Evolutionary conservation across 2,888 invertebrate species (phyloP), one percentile per base, ranked within the genome.

Genomic region (Tinea pellionella): DNA sequence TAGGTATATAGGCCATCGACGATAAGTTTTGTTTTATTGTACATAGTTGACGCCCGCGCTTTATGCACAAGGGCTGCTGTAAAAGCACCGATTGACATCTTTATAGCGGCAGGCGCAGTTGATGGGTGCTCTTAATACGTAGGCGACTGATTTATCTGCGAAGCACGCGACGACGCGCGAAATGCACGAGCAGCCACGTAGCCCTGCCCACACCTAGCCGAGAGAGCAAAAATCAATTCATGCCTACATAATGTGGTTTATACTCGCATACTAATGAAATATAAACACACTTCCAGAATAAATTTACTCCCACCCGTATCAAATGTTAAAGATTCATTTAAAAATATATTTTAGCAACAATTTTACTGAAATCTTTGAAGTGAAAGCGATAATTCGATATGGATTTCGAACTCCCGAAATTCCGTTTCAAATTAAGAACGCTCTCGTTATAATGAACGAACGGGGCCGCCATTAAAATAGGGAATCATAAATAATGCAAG

Each of bases 401-500:
- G 19, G 58, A 59, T 59, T 77, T 68, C 68, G 66, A 69, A 70
- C 67, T 71, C 13, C 37, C 69, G 66, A 69, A 73, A 70, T 74
- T 71, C 69, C 71, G 72, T 80, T 79, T 71, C 71, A 77, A 82
- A 83, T 83, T 78, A 83, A 78, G 80, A 83, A 80, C 77, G 75
- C 79, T 80, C 73, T 78, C 74, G 75, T 73, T 68, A 72, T 83
- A 86, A 85, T 83, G 77, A 84, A 81, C 73, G 77, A 76, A 79
- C 73, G 73, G 77, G 70, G 77, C 75, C 74, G 74, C 81, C 78
- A 84, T 87, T 85, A 86, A 84, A 86, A 84, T 83, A 80, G 79
- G 79, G 71, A 71, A 73, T 79, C 78, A 85, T 86, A 84, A 85
- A 86, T 85, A 85, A 87, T 86, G 84, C 86, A 86, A 70, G 67